A percentile compares a stretch with the other conserved stretches of the same genome.
phyloP scores from a whole-genome alignment of 2,888 invertebrate genomes.

The Hyppa rectilinea region DNA sequence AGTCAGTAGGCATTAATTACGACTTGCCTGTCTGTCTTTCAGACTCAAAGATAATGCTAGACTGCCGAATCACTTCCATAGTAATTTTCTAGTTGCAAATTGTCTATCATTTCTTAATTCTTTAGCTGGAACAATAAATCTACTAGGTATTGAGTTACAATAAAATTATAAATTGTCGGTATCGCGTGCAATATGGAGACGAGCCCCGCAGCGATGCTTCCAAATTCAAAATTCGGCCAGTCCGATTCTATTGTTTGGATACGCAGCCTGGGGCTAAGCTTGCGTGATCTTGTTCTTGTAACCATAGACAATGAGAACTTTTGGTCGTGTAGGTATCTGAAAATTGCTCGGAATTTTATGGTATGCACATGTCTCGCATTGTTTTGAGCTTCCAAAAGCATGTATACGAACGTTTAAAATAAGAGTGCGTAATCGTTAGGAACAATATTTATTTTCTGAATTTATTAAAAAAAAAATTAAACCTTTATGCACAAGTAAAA shows the following conservation, averaged over 20 bases:
- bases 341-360: constrained; percentile 29
- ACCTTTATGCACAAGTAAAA: too few relatives aligned
- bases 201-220: constrained; percentile 79
- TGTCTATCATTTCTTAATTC: constrained; percentile 39
- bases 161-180: constrained; percentile 66
- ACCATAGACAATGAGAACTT: constrained; percentile 69
- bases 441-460: too few relatives aligned
- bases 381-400: neutral
- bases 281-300: constrained; percentile 76
- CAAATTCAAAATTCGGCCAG: constrained; percentile 75
- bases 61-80: constrained; percentile 27
- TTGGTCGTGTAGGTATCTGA: constrained; percentile 55
- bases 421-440: neutral
- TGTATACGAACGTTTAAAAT: neutral
- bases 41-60: constrained; percentile 35
- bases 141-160: constrained; percentile 55
- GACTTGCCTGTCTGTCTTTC: constrained; percentile 30
- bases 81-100: constrained; percentile 43
- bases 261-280: constrained; percentile 71
- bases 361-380: neutral
- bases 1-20: constrained; percentile 55
- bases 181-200: constrained; percentile 86
- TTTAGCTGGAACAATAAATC: constrained; percentile 36
- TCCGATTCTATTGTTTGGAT: constrained; percentile 63
- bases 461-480: too few relatives aligned